phyloP scores from a whole-genome alignment of 2,113 vertebrate genomes.

The Typhlomys cinereus region DNA sequence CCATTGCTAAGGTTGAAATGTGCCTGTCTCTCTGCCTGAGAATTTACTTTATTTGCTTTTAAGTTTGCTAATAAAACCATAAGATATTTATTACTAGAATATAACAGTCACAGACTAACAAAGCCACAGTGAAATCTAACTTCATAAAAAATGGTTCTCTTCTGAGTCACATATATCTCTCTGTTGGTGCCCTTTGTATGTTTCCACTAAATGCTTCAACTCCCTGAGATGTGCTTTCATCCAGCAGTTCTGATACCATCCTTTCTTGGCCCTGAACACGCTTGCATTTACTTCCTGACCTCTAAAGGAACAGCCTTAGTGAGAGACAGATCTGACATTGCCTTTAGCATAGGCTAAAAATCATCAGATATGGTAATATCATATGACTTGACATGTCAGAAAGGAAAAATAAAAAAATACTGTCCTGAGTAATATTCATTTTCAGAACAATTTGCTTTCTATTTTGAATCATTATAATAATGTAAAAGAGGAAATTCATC shows the following conservation, averaged over 20 bases:
- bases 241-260: background rate
- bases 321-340: background rate
- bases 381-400: background rate
- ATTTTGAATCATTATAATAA: background rate
- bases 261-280: background rate
- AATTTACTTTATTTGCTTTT: background rate
- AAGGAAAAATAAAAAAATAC: background rate
- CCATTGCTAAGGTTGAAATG: background rate
- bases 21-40: background rate
- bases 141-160: background rate
- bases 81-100: background rate
- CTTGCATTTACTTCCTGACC: background rate
- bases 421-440: background rate
- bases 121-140: background rate
- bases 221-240: background rate
- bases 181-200: background rate
- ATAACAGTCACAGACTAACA: background rate
- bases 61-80: background rate
- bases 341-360: background rate
- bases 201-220: background rate
- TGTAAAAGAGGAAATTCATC: background rate
- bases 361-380: background rate
- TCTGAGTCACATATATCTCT: background rate
- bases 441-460: slow-evolving; percentile 37
- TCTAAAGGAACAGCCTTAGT: background rate